Conservation (phyloP, 2,113 vertebrate genomes). For the Coptodon rendalli region DNA sequence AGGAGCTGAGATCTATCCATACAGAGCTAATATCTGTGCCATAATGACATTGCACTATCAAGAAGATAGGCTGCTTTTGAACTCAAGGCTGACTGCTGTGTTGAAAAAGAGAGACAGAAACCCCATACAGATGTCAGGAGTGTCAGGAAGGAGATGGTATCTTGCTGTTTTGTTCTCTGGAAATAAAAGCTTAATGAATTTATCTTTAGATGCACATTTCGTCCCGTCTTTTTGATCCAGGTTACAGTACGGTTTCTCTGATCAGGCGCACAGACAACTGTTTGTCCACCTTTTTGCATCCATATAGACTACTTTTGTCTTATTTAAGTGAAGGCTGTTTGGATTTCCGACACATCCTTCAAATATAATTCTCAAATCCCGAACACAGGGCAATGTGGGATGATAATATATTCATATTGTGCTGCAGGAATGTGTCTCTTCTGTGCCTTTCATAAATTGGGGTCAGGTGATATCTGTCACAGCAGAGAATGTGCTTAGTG, state of each 20-base stretch:
- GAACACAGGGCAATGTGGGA: constrained; percentile 15
- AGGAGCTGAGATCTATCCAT: constrained; percentile 10
- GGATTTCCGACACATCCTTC: constrained; percentile 5
- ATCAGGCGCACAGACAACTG: background rate
- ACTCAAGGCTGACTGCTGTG: background rate
- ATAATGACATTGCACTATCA: background rate
- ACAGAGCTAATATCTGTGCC: constrained; percentile 5
- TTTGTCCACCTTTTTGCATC: background rate
- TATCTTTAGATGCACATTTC: background rate
- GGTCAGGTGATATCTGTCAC: constrained; percentile 69
- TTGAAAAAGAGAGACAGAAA: background rate
- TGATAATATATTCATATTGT: constrained; percentile 58
- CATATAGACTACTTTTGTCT: constrained; percentile 8
- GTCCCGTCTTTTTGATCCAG: background rate
- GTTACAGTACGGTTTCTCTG: background rate
- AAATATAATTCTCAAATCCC: constrained; percentile 2
- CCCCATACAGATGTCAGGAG: background rate
- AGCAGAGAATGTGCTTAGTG: constrained; percentile 51
- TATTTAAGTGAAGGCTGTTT: constrained; percentile 28
- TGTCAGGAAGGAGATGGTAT: background rate
- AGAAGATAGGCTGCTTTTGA: constrained; percentile 22
- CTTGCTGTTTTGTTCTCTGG: background rate
- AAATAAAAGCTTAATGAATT: background rate
- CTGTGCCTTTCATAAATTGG: constrained; percentile 63
- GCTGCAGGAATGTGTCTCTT: constrained; percentile 28